phyloP scores from a whole-genome alignment of 2,797 vertebrate genomes.

The Onychomys torridus region DNA sequence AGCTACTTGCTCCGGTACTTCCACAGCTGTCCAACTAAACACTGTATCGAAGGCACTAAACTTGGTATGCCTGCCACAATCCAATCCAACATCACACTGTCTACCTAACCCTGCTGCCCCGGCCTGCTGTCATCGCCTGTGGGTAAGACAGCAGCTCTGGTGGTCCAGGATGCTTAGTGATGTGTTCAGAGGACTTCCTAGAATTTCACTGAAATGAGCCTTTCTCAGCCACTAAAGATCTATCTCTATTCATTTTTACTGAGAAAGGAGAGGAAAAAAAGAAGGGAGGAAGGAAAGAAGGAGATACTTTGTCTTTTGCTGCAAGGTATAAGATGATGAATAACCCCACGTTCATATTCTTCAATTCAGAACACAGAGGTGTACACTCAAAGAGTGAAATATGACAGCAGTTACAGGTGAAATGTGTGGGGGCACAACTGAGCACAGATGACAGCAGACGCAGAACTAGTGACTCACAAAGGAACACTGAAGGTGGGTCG shows the following conservation, averaged over 20 bases:
- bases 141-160: not conserved
- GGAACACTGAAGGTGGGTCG: not conserved
- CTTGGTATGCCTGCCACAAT: not conserved
- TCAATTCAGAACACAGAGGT: constrained; percentile 10
- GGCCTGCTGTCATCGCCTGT: not conserved
- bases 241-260: constrained; percentile 38
- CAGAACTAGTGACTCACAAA: constrained; percentile 31
- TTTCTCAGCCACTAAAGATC: constrained; percentile 12
- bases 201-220: not conserved
- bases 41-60: not conserved
- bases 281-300: not conserved
- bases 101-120: not conserved
- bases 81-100: not conserved
- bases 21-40: not conserved
- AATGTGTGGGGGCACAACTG: not conserved
- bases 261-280: not conserved
- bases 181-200: not conserved
- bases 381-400: constrained; percentile 7
- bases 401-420: not conserved
- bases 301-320: not conserved
- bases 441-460: not conserved
- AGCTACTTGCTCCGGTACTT: not conserved
- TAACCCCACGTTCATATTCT: constrained; percentile 3
- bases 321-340: not conserved
- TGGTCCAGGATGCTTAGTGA: not conserved